Conservation (phyloP, 1,140 invertebrate species). For the Ridgeia piscesae region DNA sequence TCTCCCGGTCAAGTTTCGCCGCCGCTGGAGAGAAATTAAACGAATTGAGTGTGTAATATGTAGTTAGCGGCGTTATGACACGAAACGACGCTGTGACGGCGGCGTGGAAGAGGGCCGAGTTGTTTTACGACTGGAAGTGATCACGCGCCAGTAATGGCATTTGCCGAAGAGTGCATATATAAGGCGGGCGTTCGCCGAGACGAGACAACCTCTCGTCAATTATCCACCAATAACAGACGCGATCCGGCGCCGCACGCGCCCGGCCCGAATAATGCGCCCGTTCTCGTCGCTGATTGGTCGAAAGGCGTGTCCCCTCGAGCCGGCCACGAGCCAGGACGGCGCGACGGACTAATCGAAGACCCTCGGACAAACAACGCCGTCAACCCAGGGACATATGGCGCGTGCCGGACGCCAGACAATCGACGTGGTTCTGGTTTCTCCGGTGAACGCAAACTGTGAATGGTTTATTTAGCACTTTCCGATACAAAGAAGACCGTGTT, state of each 20-base stretch:
- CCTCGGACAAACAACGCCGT: not conserved
- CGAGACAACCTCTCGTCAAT: not conserved
- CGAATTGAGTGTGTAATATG: not conserved
- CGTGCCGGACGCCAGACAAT: not conserved
- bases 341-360: not conserved
- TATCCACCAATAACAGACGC: not conserved
- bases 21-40: not conserved
- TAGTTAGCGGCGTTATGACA: not conserved
- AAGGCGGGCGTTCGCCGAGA: not conserved
- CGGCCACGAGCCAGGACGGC: too few species aligned
- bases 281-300: not conserved
- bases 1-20: not conserved
- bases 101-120: not conserved
- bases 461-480: not conserved
- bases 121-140: not conserved
- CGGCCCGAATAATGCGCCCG: not conserved
- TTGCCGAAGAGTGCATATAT: conserved; percentile 1
- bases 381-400: not conserved
- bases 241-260: not conserved
- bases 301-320: not conserved
- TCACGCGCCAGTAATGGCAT: conserved; percentile 3
- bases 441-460: not conserved
- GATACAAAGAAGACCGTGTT: not conserved
- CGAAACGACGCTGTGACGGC: not conserved
- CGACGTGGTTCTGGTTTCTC: not conserved